phyloP scores from a whole-genome alignment of 2,113 vertebrate species.

The Thryonomys swinderianus region DNA sequence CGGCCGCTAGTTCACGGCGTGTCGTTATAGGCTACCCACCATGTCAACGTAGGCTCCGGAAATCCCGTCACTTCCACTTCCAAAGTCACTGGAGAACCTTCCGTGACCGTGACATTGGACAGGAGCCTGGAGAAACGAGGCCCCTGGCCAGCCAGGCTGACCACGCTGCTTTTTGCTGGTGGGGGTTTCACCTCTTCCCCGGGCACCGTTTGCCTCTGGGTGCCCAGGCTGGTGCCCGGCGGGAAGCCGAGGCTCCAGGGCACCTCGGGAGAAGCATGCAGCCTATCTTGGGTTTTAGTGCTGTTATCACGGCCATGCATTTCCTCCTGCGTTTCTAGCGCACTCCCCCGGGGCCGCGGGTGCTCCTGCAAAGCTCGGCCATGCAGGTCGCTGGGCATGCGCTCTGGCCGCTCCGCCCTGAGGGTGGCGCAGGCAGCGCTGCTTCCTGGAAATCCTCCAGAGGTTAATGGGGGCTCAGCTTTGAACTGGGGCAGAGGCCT shows the following conservation, averaged over 20 bases:
- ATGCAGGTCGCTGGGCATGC: slow-evolving; percentile 81
- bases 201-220: slow-evolving; percentile 88
- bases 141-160: slow-evolving; percentile 88
- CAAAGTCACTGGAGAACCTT: slow-evolving; percentile 96
- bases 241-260: slow-evolving; percentile 87
- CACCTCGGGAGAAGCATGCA: slow-evolving; percentile 89
- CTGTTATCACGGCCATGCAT: slow-evolving; percentile 89
- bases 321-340: slow-evolving; percentile 85
- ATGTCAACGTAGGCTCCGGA: slow-evolving; percentile 94
- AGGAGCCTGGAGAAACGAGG: slow-evolving; percentile 93
- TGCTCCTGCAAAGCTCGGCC: slow-evolving; percentile 81
- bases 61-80: slow-evolving; percentile 97
- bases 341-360: slow-evolving; percentile 82
- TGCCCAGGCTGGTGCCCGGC: slow-evolving; percentile 86
- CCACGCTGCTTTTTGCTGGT: slow-evolving; percentile 88
- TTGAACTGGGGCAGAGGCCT: slow-evolving; percentile 79
- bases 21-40: slow-evolving; percentile 97
- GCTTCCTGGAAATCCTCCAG: slow-evolving; percentile 81
- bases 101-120: slow-evolving; percentile 92
- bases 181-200: slow-evolving; percentile 91
- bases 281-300: slow-evolving; percentile 87
- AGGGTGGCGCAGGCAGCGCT: slow-evolving; percentile 79
- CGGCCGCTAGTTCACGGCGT: slow-evolving; percentile 72
- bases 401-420: slow-evolving; percentile 75
- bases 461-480: slow-evolving; percentile 85